These are phyloP conservation scores for Emberiza fucata DNA, from an alignment of 2,113 vertebrate species.

Conservation along the genomic window DNA sequence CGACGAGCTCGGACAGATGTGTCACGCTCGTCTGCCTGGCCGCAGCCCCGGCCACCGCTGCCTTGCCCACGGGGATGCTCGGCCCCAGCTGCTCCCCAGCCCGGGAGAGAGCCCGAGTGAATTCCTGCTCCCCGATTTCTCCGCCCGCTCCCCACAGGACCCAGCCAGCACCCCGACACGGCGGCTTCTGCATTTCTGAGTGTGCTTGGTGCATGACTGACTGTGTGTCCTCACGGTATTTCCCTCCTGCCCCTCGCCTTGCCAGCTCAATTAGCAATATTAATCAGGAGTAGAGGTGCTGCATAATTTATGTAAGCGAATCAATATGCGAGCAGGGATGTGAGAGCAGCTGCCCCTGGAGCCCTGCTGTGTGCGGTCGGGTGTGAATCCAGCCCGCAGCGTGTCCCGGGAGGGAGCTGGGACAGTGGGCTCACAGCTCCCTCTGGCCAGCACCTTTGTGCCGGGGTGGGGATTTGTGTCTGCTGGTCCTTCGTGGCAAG, in stretches of 20 bases:
- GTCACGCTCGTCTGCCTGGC: not conserved
- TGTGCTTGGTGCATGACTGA: not conserved
- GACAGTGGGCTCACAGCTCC: not conserved
- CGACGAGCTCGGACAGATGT: not conserved
- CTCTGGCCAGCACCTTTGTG: not conserved
- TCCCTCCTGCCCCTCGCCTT: not conserved
- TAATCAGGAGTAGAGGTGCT: slow-evolving; percentile 36
- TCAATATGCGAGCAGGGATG: slow-evolving; percentile 24
- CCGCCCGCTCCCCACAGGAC: rapidly evolving
- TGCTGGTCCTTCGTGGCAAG: not conserved
- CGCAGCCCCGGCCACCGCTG: not conserved
- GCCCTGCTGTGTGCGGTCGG: not conserved
- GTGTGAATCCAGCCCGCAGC: not conserved
- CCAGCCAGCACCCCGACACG: not conserved
- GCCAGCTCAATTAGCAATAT: not conserved
- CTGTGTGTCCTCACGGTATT: not conserved
- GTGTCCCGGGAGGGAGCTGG: not conserved
- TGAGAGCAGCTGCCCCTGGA: not conserved
- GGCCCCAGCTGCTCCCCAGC: not conserved
- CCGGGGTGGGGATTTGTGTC: not conserved
- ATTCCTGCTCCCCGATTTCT: not conserved
- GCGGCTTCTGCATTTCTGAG: not conserved
- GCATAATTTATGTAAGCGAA: slow-evolving; percentile 58
- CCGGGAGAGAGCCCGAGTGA: not conserved
- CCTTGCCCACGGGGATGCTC: not conserved